Evolutionary conservation across 1,140 invertebrate genomes (phyloP).

Genomic region (Philopotamus ludificatus): DNA sequence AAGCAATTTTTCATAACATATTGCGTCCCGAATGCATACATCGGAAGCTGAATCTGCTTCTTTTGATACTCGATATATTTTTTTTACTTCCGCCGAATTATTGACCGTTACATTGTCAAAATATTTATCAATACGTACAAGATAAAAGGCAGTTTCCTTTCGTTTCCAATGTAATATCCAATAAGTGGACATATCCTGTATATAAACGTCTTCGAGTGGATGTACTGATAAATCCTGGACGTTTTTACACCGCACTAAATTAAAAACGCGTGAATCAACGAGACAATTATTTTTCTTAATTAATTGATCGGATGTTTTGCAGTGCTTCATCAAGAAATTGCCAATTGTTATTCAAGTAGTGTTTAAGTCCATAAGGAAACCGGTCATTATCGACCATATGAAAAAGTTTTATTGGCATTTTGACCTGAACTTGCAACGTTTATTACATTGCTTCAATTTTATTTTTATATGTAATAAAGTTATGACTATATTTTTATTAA

Average conservation of each 20-base stretch:
- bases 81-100: background rate
- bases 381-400: background rate
- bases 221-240: background rate
- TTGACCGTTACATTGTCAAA: conserved; percentile 3
- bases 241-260: background rate
- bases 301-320: background rate
- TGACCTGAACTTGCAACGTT: too few species aligned
- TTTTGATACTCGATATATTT: background rate
- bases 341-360: background rate
- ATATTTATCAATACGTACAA: background rate
- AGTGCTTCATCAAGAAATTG: background rate
- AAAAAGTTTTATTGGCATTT: background rate
- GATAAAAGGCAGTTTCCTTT: conserved; percentile 18
- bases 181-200: conserved; percentile 22
- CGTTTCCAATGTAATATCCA: conserved; percentile 17
- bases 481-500: too few species aligned
- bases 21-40: too few species aligned
- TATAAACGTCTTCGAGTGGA: background rate
- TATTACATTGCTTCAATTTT: too few species aligned
- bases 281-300: background rate
- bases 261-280: background rate
- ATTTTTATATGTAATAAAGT: too few species aligned
- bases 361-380: conserved; percentile 2
- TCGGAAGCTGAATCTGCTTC: background rate
- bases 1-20: too few species aligned